Evolutionary conservation across 2,113 vertebrate species (phyloP).

Genomic region (Trematocara nigrifrons): DNA sequence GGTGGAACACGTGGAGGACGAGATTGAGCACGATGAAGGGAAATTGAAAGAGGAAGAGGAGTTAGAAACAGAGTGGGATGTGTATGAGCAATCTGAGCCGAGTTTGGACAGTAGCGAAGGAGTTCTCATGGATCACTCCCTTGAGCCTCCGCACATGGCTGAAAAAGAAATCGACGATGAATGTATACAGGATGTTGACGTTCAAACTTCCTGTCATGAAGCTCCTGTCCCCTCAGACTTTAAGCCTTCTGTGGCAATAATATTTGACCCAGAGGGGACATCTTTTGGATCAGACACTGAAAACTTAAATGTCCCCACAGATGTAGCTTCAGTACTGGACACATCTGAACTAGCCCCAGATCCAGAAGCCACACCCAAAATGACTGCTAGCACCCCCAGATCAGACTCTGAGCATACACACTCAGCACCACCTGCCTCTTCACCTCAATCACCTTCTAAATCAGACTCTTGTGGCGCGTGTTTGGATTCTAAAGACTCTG

Average conservation of each 20-base stretch:
- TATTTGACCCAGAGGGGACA: constrained; percentile 22
- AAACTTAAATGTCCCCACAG: background rate
- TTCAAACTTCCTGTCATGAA: constrained; percentile 32
- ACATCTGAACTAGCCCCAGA: background rate
- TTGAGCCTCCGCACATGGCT: constrained; percentile 1
- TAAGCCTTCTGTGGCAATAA: background rate
- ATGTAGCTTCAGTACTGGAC: constrained; percentile 12
- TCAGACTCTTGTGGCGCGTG: constrained; percentile 26
- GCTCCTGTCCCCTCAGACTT: constrained; percentile 25
- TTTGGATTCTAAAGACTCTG: constrained; percentile 47
- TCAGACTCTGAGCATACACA: constrained; percentile 12
- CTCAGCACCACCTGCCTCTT: constrained; percentile 18
- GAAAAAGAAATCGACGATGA: constrained; percentile 26
- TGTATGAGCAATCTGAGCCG: constrained; percentile 52
- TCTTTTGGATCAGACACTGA: constrained; percentile 7
- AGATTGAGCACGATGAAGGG: background rate
- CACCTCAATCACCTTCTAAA: constrained; percentile 7
- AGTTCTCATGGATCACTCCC: constrained; percentile 29
- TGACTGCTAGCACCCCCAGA: constrained; percentile 47
- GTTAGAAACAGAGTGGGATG: constrained; percentile 46
- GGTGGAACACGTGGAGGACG: constrained; percentile 7
- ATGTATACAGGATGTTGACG: constrained; percentile 39
- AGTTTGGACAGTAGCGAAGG: constrained; percentile 44
- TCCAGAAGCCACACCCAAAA: background rate
- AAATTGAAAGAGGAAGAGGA: constrained; percentile 26